phyloP scores from a whole-genome alignment of 1,140 invertebrate genomes.

The Brachionus calyciflorus region DNA sequence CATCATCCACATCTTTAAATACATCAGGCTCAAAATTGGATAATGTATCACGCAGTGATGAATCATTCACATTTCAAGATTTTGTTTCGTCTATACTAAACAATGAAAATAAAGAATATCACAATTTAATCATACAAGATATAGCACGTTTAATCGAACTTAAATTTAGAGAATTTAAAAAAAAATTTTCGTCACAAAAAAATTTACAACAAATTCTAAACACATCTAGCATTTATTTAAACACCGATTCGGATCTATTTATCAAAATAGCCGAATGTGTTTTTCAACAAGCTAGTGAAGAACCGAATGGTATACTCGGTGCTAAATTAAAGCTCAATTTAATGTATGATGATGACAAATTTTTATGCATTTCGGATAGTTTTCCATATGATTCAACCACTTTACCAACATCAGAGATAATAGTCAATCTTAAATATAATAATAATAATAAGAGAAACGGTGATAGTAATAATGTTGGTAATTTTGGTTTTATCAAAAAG shows the following conservation, averaged over 20 bases:
- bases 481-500: neutral
- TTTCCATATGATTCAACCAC: slow-evolving; percentile 18
- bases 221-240: neutral
- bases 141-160: slow-evolving; percentile 44
- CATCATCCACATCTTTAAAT: neutral
- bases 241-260: slow-evolving; percentile 33
- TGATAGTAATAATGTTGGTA: neutral
- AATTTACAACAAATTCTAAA: neutral
- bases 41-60: neutral
- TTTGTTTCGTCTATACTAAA: slow-evolving; percentile 42
- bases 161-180: slow-evolving; percentile 42
- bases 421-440: neutral
- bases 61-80: slow-evolving; percentile 38
- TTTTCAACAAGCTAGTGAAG: slow-evolving; percentile 32
- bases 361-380: neutral
- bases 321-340: slow-evolving; percentile 15
- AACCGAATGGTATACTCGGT: slow-evolving; percentile 38
- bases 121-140: slow-evolving; percentile 5
- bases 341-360: neutral
- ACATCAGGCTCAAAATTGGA: neutral
- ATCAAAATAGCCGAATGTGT: slow-evolving; percentile 8
- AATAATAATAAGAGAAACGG: neutral
- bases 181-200: neutral
- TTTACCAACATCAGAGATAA: slow-evolving; percentile 1
- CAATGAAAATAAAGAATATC: slow-evolving; percentile 17